Base-by-base conservation (phyloP, 1,140 invertebrate species). In the Drosophila bipectinata region DNA sequence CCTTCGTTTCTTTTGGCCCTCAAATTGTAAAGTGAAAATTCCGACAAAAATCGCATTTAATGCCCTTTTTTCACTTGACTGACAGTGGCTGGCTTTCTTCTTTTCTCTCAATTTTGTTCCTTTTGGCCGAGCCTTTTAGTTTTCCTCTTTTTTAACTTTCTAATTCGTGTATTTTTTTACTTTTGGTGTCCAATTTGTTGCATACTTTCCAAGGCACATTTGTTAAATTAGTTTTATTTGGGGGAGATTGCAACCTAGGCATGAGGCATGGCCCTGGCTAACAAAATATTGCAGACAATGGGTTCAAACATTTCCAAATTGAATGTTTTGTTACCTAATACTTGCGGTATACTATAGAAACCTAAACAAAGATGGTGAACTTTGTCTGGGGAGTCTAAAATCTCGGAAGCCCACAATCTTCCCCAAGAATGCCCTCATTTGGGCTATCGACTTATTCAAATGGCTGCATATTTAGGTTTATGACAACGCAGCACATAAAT, bases 1-100 rank as follows among this genome's bases (percentile, higher is more conserved):
- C 72, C 68, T 77, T 74, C 68, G 32, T 61, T 58, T 41, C 28
- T 45, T 39, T 37, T 56, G 66, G 66, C 30, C 52, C 77, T 60
- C 73, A 76, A 85, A 84, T 87, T 85, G 64, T 85, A 85, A 85
- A 85, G 82, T 81, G 78, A 71, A 85, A 85, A 85, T 87, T 85
- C 81, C 82, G 66, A 81, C 82, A 87, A 85, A 87, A 79, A 66
- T 81, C 64, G 64, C 67, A 62, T 55, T 67, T 85, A 85, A 85
- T 85, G 82, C 74, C 78, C 30, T 69, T 62, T 81, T 82, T 82
- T 74, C 82, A 63, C 82, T 75, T 87, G 82, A 85, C 82, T 82
- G 82, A 87, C 82, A 67, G 81, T 12, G 66, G 26, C 14, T 18
- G 45, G 26, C 32, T 41, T 41, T 44, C 28, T 6, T 54, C 54